These are phyloP conservation scores for Achroia grisella DNA, from an alignment of 1,140 invertebrate species.

Conservation along the genomic window DNA sequence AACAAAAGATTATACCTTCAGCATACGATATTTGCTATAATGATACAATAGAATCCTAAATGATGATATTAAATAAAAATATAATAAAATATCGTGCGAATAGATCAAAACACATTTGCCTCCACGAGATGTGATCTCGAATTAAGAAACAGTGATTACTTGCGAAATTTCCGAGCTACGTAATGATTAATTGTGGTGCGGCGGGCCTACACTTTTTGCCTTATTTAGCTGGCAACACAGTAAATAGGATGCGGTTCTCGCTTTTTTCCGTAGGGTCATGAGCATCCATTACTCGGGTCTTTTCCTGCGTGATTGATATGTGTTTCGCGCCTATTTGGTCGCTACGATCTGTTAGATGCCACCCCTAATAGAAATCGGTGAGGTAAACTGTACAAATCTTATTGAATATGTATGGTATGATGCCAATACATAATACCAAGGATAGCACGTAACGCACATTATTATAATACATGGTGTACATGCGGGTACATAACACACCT, in stretches of 20 bases:
- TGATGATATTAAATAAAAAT: no score
- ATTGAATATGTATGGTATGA: no score
- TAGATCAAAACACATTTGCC: no score
- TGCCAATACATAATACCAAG: no score
- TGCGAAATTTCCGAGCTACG: conserved; percentile 26
- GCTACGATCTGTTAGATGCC: background rate
- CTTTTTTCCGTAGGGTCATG: conserved; percentile 44
- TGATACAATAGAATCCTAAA: no score
- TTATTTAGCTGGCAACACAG: conserved; percentile 35
- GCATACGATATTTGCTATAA: no score
- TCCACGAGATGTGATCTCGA: conserved; percentile 7
- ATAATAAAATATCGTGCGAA: no score
- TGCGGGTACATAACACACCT: background rate
- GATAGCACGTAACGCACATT: no score
- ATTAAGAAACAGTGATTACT: conserved; percentile 34
- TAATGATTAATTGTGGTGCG: conserved; percentile 38
- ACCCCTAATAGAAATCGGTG: background rate
- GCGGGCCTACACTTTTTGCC: conserved; percentile 39
- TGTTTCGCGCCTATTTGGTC: conserved; percentile 5
- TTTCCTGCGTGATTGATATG: conserved; percentile 50
- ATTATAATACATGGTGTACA: no score
- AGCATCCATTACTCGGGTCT: conserved; percentile 45
- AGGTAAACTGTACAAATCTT: no score
- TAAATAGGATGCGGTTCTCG: conserved; percentile 39
- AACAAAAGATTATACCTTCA: no score